Conservation (phyloP, 2,113 vertebrate genomes). For the Indri indri region DNA sequence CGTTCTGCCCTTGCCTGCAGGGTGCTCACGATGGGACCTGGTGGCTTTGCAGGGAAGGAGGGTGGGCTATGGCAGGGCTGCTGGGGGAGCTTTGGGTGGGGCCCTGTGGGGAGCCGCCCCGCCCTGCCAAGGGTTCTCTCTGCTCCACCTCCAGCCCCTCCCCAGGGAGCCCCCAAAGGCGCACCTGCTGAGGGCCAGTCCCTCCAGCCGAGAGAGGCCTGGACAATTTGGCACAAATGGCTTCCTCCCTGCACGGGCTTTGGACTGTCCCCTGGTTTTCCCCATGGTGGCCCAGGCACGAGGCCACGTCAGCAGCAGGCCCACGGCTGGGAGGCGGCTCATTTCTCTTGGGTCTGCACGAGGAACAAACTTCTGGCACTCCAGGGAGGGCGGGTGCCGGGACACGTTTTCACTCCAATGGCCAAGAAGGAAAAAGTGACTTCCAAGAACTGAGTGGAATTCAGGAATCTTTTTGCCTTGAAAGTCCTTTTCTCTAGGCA, state of each 20-base stretch:
- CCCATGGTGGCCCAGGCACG: not conserved
- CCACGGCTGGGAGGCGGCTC: not conserved
- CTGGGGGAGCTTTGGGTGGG: not conserved
- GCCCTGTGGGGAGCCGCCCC: too few species aligned
- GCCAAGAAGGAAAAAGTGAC: not conserved
- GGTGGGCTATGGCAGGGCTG: not conserved
- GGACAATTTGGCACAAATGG: fast-evolving
- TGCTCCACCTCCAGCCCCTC: not conserved
- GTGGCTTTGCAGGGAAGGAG: not conserved
- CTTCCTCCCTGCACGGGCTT: fast-evolving
- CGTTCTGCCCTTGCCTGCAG: not conserved
- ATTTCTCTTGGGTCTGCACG: not conserved
- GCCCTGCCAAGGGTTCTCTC: fast-evolving
- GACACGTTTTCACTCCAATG: fast-evolving
- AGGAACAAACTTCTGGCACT: not conserved
- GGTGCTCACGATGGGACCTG: not conserved
- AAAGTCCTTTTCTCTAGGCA: fast-evolving
- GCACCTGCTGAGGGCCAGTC: not conserved
- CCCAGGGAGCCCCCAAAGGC: not conserved
- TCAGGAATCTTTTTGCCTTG: not conserved
- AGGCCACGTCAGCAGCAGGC: conserved; percentile 45
- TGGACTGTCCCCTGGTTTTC: not conserved
- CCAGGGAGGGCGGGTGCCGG: not conserved
- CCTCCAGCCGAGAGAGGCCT: fast-evolving
- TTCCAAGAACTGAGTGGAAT: not conserved